Percentiles rank a stretch among this genome's conserved stretches.
Evolutionary conservation across 92 coral and sea anemone species (phyloP).

Genomic region (Isaurus tuberculatus): DNA sequence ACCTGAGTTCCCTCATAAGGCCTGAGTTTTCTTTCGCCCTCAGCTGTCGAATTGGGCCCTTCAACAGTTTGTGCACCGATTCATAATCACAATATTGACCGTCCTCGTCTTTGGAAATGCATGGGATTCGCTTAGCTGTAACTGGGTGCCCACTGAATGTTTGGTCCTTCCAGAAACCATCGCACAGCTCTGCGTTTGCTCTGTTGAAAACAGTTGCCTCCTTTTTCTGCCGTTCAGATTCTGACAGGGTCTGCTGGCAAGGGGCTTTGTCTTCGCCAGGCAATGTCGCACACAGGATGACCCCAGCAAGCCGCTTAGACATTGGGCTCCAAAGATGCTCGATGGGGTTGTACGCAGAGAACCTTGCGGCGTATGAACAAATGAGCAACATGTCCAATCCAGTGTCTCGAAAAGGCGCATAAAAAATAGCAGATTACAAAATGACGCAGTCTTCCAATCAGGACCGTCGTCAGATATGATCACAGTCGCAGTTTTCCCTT

Average conservation of each 20-base stretch:
- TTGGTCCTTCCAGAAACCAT: constrained; percentile 49
- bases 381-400: constrained; percentile 54
- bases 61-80: constrained; percentile 28
- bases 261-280: constrained; percentile 43
- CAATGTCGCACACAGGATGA: constrained; percentile 31
- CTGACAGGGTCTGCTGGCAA: constrained; percentile 37
- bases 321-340: constrained; percentile 61
- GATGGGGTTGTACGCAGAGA: constrained; percentile 62
- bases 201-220: constrained; percentile 53
- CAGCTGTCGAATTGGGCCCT: constrained; percentile 43
- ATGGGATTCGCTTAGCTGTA: constrained; percentile 20
- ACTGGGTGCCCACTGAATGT: constrained; percentile 53
- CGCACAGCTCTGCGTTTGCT: constrained; percentile 46
- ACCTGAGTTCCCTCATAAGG: constrained; percentile 46
- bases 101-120: constrained; percentile 10
- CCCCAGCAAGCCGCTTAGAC: constrained; percentile 54
- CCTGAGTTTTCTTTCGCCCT: constrained; percentile 36
- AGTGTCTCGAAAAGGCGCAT: constrained; percentile 33
- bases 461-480: constrained; percentile 32
- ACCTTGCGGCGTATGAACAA: constrained; percentile 51
- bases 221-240: constrained; percentile 41
- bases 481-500: constrained; percentile 40
- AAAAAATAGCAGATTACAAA: constrained; percentile 30
- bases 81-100: constrained; percentile 8
- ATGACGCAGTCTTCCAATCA: neutral